Evolutionary conservation across 2,797 vertebrate genomes (phyloP).

Genomic region (Gallinago stenura): DNA sequence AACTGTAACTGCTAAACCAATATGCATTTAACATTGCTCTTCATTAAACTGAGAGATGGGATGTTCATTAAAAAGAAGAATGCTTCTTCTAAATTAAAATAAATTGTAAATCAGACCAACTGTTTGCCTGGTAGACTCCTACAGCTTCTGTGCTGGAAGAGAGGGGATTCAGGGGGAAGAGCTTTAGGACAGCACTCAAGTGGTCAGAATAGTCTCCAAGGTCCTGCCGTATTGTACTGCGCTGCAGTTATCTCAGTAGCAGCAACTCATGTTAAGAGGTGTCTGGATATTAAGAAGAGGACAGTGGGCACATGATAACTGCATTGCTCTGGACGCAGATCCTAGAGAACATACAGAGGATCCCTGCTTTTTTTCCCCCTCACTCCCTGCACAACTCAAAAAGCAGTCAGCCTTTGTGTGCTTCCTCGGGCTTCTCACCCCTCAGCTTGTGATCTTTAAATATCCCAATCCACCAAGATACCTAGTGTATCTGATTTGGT

Average conservation of each 20-base stretch:
- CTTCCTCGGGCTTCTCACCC: not conserved
- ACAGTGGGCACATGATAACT: not conserved
- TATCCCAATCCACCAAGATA: not conserved
- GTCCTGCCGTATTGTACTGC: not conserved
- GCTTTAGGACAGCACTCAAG: not conserved
- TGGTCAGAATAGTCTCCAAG: not conserved
- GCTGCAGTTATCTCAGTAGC: not conserved
- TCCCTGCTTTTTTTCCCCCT: not conserved
- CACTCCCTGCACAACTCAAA: not conserved
- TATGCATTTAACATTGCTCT: not conserved
- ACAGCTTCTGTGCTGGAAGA: not conserved
- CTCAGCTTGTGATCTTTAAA: not conserved
- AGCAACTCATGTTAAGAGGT: not conserved
- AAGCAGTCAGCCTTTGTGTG: not conserved
- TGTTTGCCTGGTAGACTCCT: not conserved
- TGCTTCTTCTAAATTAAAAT: not conserved
- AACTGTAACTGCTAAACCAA: conserved; percentile 3
- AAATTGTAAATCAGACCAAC: not conserved
- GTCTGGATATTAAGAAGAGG: not conserved
- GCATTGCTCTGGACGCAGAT: not conserved
- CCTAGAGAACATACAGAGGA: not conserved
- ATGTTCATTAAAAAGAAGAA: not conserved
- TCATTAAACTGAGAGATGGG: not conserved
- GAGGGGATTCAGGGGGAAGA: not conserved
- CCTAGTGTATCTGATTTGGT: not conserved